These are phyloP conservation scores for Aulostomus chinensis DNA, from an alignment of 2,797 vertebrate species.

Conservation along the genomic window DNA sequence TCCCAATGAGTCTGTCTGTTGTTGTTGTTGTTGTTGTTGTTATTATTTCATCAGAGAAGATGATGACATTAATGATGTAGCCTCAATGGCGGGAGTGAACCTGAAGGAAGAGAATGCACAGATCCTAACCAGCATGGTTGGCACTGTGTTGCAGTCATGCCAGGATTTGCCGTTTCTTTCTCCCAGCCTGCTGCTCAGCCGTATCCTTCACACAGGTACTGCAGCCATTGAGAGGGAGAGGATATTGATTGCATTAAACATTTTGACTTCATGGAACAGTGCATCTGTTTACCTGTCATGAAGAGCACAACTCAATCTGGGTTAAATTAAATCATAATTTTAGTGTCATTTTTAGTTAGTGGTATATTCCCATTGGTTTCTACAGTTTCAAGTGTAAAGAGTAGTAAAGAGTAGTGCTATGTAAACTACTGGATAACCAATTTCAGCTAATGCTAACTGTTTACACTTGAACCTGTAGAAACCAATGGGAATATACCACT, in stretches of 20 bases:
- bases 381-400: too few species aligned
- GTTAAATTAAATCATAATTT: too few species aligned
- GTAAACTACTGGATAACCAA: too few species aligned
- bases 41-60: slow-evolving; percentile 83
- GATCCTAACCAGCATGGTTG: slow-evolving; percentile 82
- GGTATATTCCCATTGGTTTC: too few species aligned
- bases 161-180: slow-evolving; percentile 89
- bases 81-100: slow-evolving; percentile 88
- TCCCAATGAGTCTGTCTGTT: background rate
- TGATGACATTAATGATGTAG: slow-evolving; percentile 87
- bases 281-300: too few species aligned
- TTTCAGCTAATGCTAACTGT: too few species aligned
- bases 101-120: slow-evolving; percentile 86
- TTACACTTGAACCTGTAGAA: too few species aligned
- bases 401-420: too few species aligned
- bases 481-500: too few species aligned
- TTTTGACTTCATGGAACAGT: too few species aligned
- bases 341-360: too few species aligned
- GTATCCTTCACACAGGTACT: slow-evolving; percentile 86
- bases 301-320: background rate
- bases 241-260: background rate
- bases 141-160: slow-evolving; percentile 87
- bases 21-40: background rate
- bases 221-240: background rate
- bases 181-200: slow-evolving; percentile 74